Base-by-base conservation (phyloP, 1,140 invertebrate genomes). In the Venustaconcha ellipsiformis region DNA sequence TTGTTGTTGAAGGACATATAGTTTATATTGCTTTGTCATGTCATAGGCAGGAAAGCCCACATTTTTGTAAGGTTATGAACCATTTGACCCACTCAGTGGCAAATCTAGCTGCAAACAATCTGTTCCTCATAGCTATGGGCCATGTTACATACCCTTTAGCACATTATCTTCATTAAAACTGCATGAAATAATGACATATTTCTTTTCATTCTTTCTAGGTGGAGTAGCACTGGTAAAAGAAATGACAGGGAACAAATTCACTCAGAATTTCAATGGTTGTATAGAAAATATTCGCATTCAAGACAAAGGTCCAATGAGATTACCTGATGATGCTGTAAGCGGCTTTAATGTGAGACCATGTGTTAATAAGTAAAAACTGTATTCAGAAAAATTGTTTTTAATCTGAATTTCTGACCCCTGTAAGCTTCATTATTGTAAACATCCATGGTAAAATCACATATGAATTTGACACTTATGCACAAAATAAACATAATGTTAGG, bases 181-280 rank as follows among this genome's bases (percentile, higher is more conserved):
- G 20, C 65, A 20, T 14, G 3, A 18, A 13, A 3, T 11, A 13
- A n/a, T 13, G 5, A 23, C 1, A 30, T 37, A 67, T 37, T 30
- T 48, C 12, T 30, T 57, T n/a, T 59, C 30, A 1, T 65, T 15
- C 48, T 15, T 63, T 76, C 13, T 63, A 76, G 75, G 75, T 71
- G 75, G 75, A 57, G 64, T 76, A 11, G 71, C 75, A 14, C 18
- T 66, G 15, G n/a, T 59, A 55, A 57, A 58, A 8, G n/a, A 67
- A 0, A 76, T 76, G 75, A 76, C 75, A 56, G 75, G 72, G 37
- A 37, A 58, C 15, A 70, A 70, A 37, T 70, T 59, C 63, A 66
- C 55, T 0, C 30, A 71, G 18, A 76, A 76, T 58, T 76, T 71
- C 57, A 56, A 63, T 11, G 75, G 75, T 58, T 76, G 75, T 72